These are phyloP conservation scores for Caenorhabditis remanei DNA, from an alignment of 1,140 invertebrate species.

Conservation along the genomic window DNA sequence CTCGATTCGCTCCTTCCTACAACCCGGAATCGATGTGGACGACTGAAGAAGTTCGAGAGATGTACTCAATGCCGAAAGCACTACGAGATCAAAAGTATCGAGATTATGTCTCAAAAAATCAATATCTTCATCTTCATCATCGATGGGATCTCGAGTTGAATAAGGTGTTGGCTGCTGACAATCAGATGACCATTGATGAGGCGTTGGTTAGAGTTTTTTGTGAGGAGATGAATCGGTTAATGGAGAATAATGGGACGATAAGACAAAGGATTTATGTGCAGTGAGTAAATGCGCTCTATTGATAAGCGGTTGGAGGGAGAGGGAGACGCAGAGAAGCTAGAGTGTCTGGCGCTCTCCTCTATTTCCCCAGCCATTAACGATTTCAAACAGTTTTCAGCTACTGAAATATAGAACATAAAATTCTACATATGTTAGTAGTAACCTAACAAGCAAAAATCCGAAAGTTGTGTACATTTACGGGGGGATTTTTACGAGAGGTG, in stretches of 20 bases:
- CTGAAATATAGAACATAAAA: too few species aligned
- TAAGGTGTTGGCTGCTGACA: neutral
- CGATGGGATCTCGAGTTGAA: neutral
- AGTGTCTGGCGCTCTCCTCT: too few species aligned
- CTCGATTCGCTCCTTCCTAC: neutral
- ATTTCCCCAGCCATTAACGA: too few species aligned
- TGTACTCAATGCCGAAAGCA: neutral
- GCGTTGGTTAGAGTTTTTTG: neutral
- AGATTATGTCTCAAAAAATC: neutral
- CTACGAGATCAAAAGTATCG: neutral
- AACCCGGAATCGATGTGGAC: neutral
- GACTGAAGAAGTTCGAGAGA: neutral
- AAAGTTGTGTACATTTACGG: too few species aligned
- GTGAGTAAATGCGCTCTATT: neutral
- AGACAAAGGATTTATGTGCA: neutral
- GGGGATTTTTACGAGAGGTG: too few species aligned
- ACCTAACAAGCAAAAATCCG: too few species aligned
- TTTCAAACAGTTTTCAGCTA: too few species aligned
- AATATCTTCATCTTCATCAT: neutral
- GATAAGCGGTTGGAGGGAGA: too few species aligned
- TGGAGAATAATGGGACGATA: neutral
- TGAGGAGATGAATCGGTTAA: slow-evolving; percentile 2
- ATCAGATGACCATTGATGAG: neutral
- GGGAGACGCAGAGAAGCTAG: too few species aligned
- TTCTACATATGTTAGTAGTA: too few species aligned